Conservation (phyloP, 2,888 invertebrate species). For the Anoplius nigerrimus region DNA sequence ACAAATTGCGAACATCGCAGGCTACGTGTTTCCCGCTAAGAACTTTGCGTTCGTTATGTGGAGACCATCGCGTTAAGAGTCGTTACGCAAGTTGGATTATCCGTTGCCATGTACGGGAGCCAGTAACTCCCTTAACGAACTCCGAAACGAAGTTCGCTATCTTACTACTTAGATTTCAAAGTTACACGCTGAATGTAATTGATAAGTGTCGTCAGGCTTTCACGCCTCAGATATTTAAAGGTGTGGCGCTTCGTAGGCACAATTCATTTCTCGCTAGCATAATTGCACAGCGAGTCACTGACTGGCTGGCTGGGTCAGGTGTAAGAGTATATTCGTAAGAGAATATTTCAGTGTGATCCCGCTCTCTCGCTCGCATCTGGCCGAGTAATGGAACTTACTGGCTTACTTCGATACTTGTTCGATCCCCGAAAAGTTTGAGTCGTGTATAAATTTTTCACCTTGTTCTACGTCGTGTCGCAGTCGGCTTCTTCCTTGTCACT, state of each 20-base stretch:
- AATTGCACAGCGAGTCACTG: no score
- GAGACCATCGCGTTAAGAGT: conserved; percentile 54
- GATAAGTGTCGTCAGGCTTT: neutral
- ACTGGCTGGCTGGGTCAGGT: no score
- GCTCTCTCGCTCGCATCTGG: neutral
- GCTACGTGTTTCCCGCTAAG: conserved; percentile 33
- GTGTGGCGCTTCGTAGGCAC: no score
- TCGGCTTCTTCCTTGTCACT: no score
- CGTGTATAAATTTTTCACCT: conserved; percentile 40
- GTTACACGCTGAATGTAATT: conserved; percentile 22
- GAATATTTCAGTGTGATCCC: no score
- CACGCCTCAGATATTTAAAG: no score
- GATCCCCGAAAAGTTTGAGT: conserved; percentile 26
- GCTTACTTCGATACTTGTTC: neutral
- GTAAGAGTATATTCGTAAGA: no score
- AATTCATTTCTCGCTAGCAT: no score
- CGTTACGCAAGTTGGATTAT: conserved; percentile 57
- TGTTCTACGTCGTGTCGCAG: conserved; percentile 28
- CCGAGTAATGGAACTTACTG: conserved; percentile 34
- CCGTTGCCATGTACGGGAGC: conserved; percentile 49
- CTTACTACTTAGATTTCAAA: conserved; percentile 51
- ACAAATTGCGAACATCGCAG: conserved; percentile 53
- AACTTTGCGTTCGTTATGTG: conserved; percentile 46
- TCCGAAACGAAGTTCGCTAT: conserved; percentile 49
- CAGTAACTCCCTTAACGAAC: conserved; percentile 57